Base-by-base conservation (phyloP, 2,113 vertebrate species). In the Urocolius indicus region DNA sequence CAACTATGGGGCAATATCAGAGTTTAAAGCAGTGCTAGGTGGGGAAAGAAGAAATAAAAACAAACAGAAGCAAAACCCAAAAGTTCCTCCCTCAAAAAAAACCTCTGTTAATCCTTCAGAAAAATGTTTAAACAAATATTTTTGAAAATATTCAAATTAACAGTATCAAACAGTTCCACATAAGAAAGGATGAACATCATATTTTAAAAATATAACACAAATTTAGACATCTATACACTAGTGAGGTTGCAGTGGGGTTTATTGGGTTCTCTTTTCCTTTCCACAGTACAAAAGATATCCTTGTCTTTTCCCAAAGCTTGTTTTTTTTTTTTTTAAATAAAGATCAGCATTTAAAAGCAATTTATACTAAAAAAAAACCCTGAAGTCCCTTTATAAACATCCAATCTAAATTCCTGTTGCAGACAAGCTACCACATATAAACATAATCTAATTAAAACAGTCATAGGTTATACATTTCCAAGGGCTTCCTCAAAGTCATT, bases 391-490 rank as follows among this genome's bases (percentile, higher is more conserved):
- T 45, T 29, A 71, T 51, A 84, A 94, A 82, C 34, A 88, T 18
- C 22, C 26, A 85, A 59, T 89, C 81, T 68, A 62, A 82, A 82
- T 52, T 87, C 48, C 13, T 68, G 11, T 10, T 71, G 45, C 61
- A 94, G 75, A 68, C 74, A 82, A 93, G 32, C 61, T 82, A 43
- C 45, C n/a, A 63, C 58, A 22, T 24, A 10, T 85, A 91, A 74
- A 74, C 20, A 68, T 16, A 43, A 75, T 26, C 71, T 80, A 76
- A 72, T 63, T 43, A 41, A 84, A 68, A 71, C 7, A 77, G 38
- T 13, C 4, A 32, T 2, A 63, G 19, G 29, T 79, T 89, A 61
- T 30, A 34, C 1, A 7, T 17, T 92, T 85, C 34, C 46, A 69
- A 88, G 55, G 36, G 34, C n/a, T 54, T 87, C 49, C 22, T 62